phyloP scores from a whole-genome alignment of 2,113 vertebrate species.

The Ifrita kowaldi region DNA sequence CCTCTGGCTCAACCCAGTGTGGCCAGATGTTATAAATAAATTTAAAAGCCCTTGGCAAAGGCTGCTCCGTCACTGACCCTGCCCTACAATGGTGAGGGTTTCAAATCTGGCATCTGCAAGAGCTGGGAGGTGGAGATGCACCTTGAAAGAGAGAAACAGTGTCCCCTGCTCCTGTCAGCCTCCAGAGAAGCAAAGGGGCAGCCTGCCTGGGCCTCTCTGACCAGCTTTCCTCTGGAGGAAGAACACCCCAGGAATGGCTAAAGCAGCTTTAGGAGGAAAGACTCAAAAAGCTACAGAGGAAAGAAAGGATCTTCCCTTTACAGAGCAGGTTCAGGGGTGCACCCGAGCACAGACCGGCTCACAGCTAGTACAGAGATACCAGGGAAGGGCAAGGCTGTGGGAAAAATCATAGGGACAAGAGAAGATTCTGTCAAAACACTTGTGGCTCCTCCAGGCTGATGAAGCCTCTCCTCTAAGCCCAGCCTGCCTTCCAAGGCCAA shows the following conservation, averaged over 20 bases:
- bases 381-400: not conserved
- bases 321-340: not conserved
- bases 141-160: rapidly evolving
- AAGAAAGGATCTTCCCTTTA: not conserved
- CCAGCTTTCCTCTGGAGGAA: not conserved
- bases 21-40: not conserved
- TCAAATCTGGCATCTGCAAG: not conserved
- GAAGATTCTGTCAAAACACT: not conserved
- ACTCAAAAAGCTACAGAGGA: not conserved
- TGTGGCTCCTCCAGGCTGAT: not conserved
- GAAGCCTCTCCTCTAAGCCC: not conserved
- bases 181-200: not conserved
- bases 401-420: not conserved
- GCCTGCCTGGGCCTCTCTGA: not conserved
- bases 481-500: not conserved
- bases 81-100: not conserved
- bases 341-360: not conserved
- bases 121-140: not conserved
- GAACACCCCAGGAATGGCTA: not conserved
- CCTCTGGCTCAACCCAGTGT: not conserved
- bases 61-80: not conserved
- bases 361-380: not conserved
- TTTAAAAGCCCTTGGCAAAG: not conserved
- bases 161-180: not conserved
- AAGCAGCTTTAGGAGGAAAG: not conserved